Conservation (phyloP, 2,888 invertebrate genomes). For the Cheilosia grossa region DNA sequence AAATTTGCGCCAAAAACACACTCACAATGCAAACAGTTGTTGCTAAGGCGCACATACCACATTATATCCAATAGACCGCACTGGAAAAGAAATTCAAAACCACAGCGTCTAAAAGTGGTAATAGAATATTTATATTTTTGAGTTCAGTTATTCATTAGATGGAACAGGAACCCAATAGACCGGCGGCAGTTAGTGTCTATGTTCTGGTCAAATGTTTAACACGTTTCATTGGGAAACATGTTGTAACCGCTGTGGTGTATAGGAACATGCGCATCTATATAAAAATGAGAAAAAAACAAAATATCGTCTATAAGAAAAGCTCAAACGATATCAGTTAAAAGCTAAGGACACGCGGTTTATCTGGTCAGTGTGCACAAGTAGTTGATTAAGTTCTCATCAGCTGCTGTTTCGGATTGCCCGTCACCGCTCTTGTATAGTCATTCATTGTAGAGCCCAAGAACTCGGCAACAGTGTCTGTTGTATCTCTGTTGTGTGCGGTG, state of each 20-base stretch:
- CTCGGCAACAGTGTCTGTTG: conserved; percentile 45
- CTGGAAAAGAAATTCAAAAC: conserved; percentile 10
- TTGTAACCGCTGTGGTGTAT: conserved; percentile 14
- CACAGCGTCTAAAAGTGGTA: conserved; percentile 3
- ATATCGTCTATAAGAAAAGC: conserved; percentile 58
- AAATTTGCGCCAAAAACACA: conserved; percentile 55
- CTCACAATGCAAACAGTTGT: not conserved
- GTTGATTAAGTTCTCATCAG: conserved; percentile 60
- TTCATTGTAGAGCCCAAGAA: conserved; percentile 3
- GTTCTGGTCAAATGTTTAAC: conserved; percentile 37
- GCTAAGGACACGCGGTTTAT: conserved; percentile 81
- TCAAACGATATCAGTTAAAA: conserved; percentile 79
- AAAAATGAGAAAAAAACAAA: not conserved
- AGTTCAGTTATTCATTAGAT: conserved; percentile 61
- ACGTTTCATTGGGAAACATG: conserved; percentile 48
- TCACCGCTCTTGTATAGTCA: conserved; percentile 18
- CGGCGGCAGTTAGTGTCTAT: conserved; percentile 24
- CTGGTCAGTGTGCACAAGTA: conserved; percentile 78
- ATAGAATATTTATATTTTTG: conserved; percentile 13
- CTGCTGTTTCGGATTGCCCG: conserved; percentile 20
- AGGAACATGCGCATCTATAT: conserved; percentile 46
- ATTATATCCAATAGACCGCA: conserved; percentile 2
- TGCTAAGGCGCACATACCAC: not conserved
- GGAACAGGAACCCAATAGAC: conserved; percentile 36
- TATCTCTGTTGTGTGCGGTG: conserved; percentile 54